Evolutionary conservation across 1,140 invertebrate genomes (phyloP), one percentile per base, ranked within the genome.

Genomic region (Kradibia gibbosae): DNA sequence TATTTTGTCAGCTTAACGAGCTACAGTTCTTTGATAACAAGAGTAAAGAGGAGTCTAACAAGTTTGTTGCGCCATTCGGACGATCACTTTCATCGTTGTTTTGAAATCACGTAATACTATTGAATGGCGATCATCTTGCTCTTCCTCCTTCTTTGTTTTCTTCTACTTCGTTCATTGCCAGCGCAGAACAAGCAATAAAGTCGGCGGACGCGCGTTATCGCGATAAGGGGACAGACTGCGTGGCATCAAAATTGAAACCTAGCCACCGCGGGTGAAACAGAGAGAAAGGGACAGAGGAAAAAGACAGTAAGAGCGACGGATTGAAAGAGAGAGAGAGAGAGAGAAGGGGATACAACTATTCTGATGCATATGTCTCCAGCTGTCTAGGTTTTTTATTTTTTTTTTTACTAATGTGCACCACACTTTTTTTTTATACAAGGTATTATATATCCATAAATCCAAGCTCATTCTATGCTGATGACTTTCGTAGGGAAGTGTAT

Each of bases 191-290:
- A 70, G 22, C 20, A 45, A 39, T 45, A 28, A 48, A 57, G 31
- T 22, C 25, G 42, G 17, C n/a, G 70, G 22, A 60, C 53, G 34
- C 67, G 42, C 62, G 78, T 42, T 53, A 31, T 20, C 25, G 39
- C 39, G 86, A 86, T 87, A 87, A 86, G 78, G 75, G 57, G 53
- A 85, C 85, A 87, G 86, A 88, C 86, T 86, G 87, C 87, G 81
- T 86, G 87, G 86, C 85, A 86, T 81, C 85, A 50, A 79, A 79
- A 85, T 78, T 80, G 39, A 78, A 78, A 71, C 67, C 53, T 42
- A 78, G 39, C 71, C 70, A 25, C 17, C 20, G 48, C 7, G 48
- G 53, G 28, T 20, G n/a, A 5, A 31, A 4, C 34, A 4, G 71
- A 5, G 45, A 55, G 60, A 50, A 53, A 20, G 20, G 22, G 22